Conservation (phyloP, 2,113 vertebrate species). For the Carassius carassius region DNA sequence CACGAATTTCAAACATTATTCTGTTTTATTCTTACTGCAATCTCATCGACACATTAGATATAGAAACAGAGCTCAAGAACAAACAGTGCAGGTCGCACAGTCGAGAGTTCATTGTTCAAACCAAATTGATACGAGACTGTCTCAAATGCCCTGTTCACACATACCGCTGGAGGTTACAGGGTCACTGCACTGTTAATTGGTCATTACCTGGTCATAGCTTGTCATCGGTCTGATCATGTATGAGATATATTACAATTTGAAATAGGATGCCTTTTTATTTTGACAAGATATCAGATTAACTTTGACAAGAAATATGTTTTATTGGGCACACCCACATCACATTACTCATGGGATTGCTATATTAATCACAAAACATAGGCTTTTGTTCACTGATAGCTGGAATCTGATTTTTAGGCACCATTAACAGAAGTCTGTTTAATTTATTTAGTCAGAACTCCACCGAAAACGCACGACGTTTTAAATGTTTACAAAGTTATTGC, state of each 20-base stretch:
- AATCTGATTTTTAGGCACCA: background rate
- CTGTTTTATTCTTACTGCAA: background rate
- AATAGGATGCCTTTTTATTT: background rate
- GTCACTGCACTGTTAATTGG: background rate
- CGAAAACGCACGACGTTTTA: background rate
- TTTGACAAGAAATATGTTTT: background rate
- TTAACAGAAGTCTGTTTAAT: background rate
- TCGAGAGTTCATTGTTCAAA: background rate
- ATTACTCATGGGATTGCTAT: background rate
- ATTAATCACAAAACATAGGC: background rate
- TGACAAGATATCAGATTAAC: background rate
- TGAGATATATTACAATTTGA: background rate
- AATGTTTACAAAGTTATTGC: background rate
- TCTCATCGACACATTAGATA: background rate
- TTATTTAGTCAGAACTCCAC: background rate
- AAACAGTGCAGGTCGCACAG: background rate
- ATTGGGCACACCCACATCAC: background rate
- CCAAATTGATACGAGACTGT: background rate
- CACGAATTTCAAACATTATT: constrained; percentile 8
- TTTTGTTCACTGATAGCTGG: background rate
- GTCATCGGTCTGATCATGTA: background rate
- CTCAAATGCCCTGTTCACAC: background rate
- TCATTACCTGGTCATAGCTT: background rate
- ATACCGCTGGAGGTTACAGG: background rate
- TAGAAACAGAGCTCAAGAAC: constrained; percentile 1